phyloP scores from a whole-genome alignment of 2,888 invertebrate genomes.

The Phrixothrix hirtus region DNA sequence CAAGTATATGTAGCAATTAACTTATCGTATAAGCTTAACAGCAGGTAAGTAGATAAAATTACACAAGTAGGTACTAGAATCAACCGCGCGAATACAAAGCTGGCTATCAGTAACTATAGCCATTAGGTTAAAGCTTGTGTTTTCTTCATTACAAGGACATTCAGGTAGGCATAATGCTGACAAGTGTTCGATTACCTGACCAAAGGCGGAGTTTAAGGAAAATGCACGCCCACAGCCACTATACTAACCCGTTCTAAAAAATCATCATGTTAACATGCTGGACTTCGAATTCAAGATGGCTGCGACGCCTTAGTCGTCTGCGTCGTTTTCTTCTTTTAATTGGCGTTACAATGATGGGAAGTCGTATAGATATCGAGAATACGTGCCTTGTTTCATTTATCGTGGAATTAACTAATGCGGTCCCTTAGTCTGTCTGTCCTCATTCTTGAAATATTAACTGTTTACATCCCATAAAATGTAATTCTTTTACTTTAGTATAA shows the following conservation, averaged over 20 bases:
- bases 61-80: slow-evolving; percentile 29
- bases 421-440: slow-evolving; percentile 29
- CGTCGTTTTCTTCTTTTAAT: slow-evolving; percentile 51
- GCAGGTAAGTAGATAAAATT: slow-evolving; percentile 33
- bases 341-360: slow-evolving; percentile 53
- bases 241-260: slow-evolving; percentile 53
- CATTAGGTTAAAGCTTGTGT: slow-evolving; percentile 40
- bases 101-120: slow-evolving; percentile 32
- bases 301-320: slow-evolving; percentile 52
- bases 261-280: slow-evolving; percentile 54
- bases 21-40: slow-evolving; percentile 27
- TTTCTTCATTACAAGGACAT: slow-evolving; percentile 40
- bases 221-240: slow-evolving; percentile 49
- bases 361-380: slow-evolving; percentile 51
- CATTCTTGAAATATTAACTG: slow-evolving; percentile 30
- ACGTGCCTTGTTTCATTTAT: slow-evolving; percentile 54
- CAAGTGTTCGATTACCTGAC: slow-evolving; percentile 51
- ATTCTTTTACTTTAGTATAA: slow-evolving; percentile 27
- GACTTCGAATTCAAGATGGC: slow-evolving; percentile 54
- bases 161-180: slow-evolving; percentile 46
- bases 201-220: slow-evolving; percentile 43
- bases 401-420: slow-evolving; percentile 46
- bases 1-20: slow-evolving; percentile 26
- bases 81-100: slow-evolving; percentile 26
- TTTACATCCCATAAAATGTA: slow-evolving; percentile 34